Percentiles rank a stretch among this genome's conserved stretches.
Conservation (phyloP, 1,140 invertebrate genomes). For the Halictus rubicundus region DNA sequence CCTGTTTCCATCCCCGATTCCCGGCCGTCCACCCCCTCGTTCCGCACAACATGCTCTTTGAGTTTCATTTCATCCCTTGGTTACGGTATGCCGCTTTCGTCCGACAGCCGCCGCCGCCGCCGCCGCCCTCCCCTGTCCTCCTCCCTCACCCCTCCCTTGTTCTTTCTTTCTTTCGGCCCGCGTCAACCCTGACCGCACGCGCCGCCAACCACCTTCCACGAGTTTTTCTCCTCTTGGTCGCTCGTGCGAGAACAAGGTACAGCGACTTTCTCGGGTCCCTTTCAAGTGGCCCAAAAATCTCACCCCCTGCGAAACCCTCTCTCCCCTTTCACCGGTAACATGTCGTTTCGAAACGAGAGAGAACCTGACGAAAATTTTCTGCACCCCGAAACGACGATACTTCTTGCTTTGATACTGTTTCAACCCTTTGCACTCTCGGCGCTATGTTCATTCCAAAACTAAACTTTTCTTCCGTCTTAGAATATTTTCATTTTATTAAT, state of each 20-base stretch:
- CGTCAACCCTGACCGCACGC: constrained; percentile 42
- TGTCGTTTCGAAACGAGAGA: too few relatives aligned
- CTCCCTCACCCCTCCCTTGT: constrained; percentile 7
- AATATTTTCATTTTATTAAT: too few relatives aligned
- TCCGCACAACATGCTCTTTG: constrained; percentile 56
- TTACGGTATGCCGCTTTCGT: constrained; percentile 50
- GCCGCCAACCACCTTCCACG: neutral
- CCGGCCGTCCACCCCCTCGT: constrained; percentile 4
- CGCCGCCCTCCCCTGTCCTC: constrained; percentile 12
- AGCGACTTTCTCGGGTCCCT: neutral
- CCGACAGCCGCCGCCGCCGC: constrained; percentile 26
- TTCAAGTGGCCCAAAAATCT: too few relatives aligned
- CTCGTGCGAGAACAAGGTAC: neutral
- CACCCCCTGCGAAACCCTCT: too few relatives aligned
- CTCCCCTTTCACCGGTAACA: too few relatives aligned
- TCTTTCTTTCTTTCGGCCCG: neutral
- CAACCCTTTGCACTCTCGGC: too few relatives aligned
- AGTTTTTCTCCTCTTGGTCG: neutral
- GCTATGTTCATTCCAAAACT: too few relatives aligned
- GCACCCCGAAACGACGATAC: too few relatives aligned
- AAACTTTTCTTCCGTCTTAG: too few relatives aligned
- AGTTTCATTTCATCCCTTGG: constrained; percentile 63
- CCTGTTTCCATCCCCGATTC: constrained; percentile 33
- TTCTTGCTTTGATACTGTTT: too few relatives aligned
- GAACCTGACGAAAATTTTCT: too few relatives aligned